A percentile compares a stretch with the other conserved stretches of the same genome.
These are phyloP conservation scores for Epicauta chinensis DNA, from an alignment of 1,140 invertebrate species.

Conservation along the genomic window DNA sequence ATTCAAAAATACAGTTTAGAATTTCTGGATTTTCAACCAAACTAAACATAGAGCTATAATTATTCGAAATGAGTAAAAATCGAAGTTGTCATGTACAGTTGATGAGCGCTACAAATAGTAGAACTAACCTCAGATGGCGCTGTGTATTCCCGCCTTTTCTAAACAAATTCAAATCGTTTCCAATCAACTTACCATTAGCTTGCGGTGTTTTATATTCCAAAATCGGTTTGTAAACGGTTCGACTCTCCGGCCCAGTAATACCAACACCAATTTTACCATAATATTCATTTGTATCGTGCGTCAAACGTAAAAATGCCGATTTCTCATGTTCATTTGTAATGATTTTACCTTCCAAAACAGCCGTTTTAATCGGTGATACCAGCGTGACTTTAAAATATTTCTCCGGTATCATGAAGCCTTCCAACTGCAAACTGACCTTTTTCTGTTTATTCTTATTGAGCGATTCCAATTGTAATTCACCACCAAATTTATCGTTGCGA, in stretches of 20 bases:
- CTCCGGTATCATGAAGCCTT: conserved; percentile 47
- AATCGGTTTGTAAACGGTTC: conserved; percentile 57
- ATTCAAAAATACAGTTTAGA: too few species aligned
- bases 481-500: conserved; percentile 22
- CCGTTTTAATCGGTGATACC: conserved; percentile 51
- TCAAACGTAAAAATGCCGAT: conserved; percentile 47
- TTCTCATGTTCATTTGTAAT: conserved; percentile 52
- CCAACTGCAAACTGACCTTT: conserved; percentile 48
- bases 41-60: too few species aligned
- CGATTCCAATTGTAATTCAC: conserved; percentile 63
- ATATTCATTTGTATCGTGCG: conserved; percentile 53
- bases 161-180: not conserved
- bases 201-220: conserved; percentile 60
- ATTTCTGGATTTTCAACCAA: too few species aligned
- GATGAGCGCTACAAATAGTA: too few species aligned
- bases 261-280: conserved; percentile 56
- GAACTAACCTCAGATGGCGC: too few species aligned
- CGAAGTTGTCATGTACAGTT: too few species aligned
- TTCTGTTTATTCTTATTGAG: conserved; percentile 58
- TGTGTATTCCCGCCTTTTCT: not conserved
- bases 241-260: conserved; percentile 47
- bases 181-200: conserved; percentile 39
- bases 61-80: too few species aligned
- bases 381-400: conserved; percentile 49
- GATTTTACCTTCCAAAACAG: conserved; percentile 47